Percentiles rank a stretch among this genome's conserved stretches.
Conservation (phyloP, 2,888 invertebrate genomes). For the Spisula subtruncata region DNA sequence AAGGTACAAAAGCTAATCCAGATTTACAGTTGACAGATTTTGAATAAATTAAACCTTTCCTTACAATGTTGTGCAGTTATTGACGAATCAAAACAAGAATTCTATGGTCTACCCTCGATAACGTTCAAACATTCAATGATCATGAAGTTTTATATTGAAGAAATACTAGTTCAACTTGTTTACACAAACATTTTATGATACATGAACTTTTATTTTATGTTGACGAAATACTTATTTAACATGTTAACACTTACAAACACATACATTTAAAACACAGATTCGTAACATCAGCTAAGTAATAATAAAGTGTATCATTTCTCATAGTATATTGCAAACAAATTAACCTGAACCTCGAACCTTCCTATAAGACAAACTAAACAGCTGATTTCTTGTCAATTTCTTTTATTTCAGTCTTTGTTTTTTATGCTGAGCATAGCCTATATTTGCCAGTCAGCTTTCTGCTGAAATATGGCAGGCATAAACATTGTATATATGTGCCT, state of each 20-base stretch:
- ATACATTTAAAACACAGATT: neutral
- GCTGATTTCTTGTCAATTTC: too few species aligned
- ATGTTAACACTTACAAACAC: neutral
- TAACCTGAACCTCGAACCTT: neutral
- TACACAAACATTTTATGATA: neutral
- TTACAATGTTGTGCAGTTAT: too few species aligned
- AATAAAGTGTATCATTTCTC: too few species aligned
- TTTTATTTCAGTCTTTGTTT: neutral
- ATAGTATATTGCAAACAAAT: neutral
- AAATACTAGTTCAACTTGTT: neutral
- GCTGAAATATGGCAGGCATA: too few species aligned
- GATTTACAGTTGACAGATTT: neutral
- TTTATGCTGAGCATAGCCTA: too few species aligned
- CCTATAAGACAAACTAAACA: neutral
- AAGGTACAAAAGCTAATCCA: neutral
- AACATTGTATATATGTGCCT: too few species aligned
- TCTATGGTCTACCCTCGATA: too few species aligned
- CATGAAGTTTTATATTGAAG: too few species aligned
- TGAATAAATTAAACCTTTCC: too few species aligned
- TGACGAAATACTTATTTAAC: neutral
- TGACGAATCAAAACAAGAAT: too few species aligned
- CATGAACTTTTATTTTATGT: neutral
- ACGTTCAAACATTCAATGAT: too few species aligned
- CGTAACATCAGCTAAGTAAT: neutral
- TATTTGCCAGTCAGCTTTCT: too few species aligned